These are phyloP conservation scores for Platygyra sinensis DNA, from an alignment of 64 coral and sea anemone species.

Conservation along the genomic window DNA sequence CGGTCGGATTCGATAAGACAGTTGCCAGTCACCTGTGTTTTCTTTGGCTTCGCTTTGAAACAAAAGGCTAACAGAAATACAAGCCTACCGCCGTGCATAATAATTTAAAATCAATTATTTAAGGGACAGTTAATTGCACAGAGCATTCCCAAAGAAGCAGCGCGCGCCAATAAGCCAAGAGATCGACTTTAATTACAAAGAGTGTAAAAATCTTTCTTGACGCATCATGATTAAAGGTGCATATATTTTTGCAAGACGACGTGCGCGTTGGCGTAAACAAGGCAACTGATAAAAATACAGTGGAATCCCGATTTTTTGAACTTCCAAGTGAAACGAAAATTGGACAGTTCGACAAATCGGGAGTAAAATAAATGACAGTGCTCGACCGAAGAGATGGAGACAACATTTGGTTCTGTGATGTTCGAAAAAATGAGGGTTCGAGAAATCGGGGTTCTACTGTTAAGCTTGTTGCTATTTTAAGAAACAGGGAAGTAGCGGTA, in stretches of 20 bases:
- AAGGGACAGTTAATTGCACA: not conserved
- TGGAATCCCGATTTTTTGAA: too few species aligned
- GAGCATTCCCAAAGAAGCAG: not conserved
- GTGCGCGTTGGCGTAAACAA: not conserved
- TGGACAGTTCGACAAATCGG: too few species aligned
- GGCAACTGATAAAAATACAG: not conserved
- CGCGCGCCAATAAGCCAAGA: slow-evolving; percentile 13
- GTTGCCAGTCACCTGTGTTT: not conserved
- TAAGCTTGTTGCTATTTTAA: too few species aligned
- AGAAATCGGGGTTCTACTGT: too few species aligned
- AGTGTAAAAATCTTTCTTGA: not conserved
- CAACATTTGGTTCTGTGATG: too few species aligned
- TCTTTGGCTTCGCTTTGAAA: not conserved
- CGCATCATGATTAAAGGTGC: not conserved
- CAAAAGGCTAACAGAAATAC: not conserved
- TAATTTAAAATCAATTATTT: not conserved
- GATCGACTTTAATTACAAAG: not conserved
- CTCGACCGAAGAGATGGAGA: too few species aligned
- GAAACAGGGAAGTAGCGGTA: too few species aligned
- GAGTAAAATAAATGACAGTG: too few species aligned
- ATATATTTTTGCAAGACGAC: not conserved
- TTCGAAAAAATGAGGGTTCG: too few species aligned
- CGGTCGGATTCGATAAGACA: not conserved
- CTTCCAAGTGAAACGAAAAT: too few species aligned
- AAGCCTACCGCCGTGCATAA: not conserved